Percentiles rank a stretch among this genome's conserved stretches.
phyloP scores from a whole-genome alignment of 2,888 invertebrate genomes.

The Parapristionchus giblindavisi region DNA sequence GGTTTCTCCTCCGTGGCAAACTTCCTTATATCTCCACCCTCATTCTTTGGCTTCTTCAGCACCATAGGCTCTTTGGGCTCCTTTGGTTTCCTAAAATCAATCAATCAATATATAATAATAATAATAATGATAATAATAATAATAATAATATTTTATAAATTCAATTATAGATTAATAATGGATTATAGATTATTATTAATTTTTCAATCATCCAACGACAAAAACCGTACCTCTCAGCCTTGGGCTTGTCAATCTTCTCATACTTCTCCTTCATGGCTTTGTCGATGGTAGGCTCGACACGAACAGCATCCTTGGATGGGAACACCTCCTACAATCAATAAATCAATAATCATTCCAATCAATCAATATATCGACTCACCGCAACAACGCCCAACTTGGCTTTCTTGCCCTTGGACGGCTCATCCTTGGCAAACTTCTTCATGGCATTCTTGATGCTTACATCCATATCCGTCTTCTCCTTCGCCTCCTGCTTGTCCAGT shows the following conservation, averaged over 20 bases:
- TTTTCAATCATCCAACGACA: no score
- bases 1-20: no score
- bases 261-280: conserved; percentile 59
- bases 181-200: no score
- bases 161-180: no score
- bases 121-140: no score
- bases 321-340: conserved; percentile 45
- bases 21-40: conserved; percentile 51
- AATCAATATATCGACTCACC: conserved; percentile 13
- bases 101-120: no score
- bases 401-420: conserved; percentile 46
- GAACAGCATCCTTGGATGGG: conserved; percentile 53
- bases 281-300: conserved; percentile 57
- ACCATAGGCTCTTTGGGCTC: conserved; percentile 49
- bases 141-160: no score
- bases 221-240: conserved; percentile 47
- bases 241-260: conserved; percentile 56
- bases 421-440: conserved; percentile 57
- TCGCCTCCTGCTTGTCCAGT: conserved; percentile 61
- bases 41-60: conserved; percentile 44
- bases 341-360: not conserved
- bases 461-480: conserved; percentile 77
- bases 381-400: conserved; percentile 38
- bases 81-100: conserved; percentile 45
- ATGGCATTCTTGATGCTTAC: conserved; percentile 77